phyloP scores from a whole-genome alignment of 2,113 vertebrate species.

The Nothobranchius furzeri region DNA sequence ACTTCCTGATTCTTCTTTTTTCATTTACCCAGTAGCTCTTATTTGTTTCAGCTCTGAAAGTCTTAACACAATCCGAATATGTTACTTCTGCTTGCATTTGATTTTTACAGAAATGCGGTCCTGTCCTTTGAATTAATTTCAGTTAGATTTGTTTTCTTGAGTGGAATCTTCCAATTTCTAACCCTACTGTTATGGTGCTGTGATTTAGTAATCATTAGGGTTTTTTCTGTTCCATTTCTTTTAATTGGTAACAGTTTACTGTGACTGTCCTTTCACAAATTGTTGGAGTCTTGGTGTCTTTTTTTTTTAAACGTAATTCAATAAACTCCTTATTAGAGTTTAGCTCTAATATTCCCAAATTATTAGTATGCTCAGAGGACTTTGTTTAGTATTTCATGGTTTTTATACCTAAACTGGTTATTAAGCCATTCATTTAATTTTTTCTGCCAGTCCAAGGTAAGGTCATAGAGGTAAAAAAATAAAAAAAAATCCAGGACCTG shows the following conservation, averaged over 20 bases:
- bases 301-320: too few relatives aligned
- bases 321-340: too few relatives aligned
- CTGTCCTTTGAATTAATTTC: not conserved
- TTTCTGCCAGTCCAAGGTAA: too few relatives aligned
- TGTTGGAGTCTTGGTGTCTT: too few relatives aligned
- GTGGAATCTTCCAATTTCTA: not conserved
- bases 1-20: not conserved
- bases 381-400: too few relatives aligned
- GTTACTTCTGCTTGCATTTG: not conserved
- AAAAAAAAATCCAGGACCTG: too few relatives aligned
- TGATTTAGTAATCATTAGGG: not conserved
- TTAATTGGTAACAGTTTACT: not conserved
- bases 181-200: not conserved
- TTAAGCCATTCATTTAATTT: too few relatives aligned
- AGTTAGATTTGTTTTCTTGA: not conserved
- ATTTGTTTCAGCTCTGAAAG: not conserved
- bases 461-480: too few relatives aligned
- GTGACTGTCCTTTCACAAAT: not conserved
- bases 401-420: too few relatives aligned
- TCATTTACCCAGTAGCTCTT: too few relatives aligned
- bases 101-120: not conserved
- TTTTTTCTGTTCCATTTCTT: not conserved
- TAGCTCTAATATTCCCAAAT: too few relatives aligned
- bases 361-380: too few relatives aligned
- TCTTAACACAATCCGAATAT: not conserved